phyloP scores from a whole-genome alignment of 2,113 vertebrate genomes.

The Rhea americana region DNA sequence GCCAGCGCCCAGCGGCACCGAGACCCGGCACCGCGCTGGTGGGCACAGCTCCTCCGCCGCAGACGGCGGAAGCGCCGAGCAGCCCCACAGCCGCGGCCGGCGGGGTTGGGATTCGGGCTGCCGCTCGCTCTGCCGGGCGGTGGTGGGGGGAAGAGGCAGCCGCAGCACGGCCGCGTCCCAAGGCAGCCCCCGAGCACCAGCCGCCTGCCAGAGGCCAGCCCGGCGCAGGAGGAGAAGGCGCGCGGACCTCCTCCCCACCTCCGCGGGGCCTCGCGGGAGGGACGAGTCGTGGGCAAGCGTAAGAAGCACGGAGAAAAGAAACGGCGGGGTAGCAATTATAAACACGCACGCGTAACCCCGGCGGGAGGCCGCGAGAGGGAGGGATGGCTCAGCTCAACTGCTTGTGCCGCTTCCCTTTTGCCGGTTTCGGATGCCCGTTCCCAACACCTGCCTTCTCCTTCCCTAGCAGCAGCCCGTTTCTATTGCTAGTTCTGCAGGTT shows the following conservation, averaged over 20 bases:
- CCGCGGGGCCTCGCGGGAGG: not conserved
- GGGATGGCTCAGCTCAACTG: not conserved
- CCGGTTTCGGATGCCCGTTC: not conserved
- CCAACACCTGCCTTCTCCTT: not conserved
- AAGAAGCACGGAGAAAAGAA: not conserved
- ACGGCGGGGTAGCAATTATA: not conserved
- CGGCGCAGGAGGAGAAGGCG: fast-evolving
- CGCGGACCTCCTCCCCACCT: not conserved
- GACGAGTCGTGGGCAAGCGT: fast-evolving
- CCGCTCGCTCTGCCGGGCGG: not conserved
- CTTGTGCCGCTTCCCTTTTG: not conserved
- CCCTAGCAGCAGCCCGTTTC: not conserved
- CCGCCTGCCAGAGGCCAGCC: not conserved
- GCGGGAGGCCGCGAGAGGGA: not conserved
- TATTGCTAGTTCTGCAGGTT: constrained; percentile 9
- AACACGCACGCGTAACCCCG: not conserved
- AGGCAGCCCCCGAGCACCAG: not conserved
- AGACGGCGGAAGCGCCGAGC: not conserved
- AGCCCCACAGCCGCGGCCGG: not conserved
- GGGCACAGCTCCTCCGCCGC: not conserved
- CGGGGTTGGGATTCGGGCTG: not conserved
- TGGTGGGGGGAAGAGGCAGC: not conserved
- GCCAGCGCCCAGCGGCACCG: not conserved
- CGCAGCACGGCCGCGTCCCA: fast-evolving
- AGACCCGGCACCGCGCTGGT: not conserved